Conservation (phyloP, 2,888 invertebrate species). For the Caenorhabditis sp. region DNA sequence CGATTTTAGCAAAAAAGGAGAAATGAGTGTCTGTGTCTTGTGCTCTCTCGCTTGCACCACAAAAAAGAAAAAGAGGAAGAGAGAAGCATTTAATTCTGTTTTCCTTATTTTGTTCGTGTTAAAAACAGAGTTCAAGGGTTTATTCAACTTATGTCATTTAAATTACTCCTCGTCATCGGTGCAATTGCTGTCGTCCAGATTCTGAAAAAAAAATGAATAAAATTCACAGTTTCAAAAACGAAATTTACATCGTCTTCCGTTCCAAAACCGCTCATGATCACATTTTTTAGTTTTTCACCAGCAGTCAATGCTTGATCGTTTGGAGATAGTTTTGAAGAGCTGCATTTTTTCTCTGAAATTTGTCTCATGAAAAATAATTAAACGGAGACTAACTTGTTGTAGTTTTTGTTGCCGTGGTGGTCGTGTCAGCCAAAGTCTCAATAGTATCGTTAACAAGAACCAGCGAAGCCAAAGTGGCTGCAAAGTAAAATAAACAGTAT, state of each 20-base stretch:
- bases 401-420: background rate
- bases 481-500: background rate
- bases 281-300: conserved; percentile 55
- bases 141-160: no score
- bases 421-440: no score
- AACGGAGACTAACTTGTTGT: background rate
- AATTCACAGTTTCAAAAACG: no score
- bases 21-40: background rate
- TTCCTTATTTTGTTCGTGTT: no score
- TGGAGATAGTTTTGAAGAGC: conserved; percentile 35
- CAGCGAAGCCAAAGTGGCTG: background rate
- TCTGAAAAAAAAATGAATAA: no score
- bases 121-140: no score
- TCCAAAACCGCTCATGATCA: conserved; percentile 46
- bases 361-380: conserved; percentile 12
- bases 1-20: background rate
- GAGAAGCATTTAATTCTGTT: no score
- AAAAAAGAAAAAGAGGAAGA: background rate
- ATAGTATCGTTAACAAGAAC: background rate
- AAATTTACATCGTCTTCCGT: conserved; percentile 15
- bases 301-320: conserved; percentile 53
- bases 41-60: background rate
- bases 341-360: conserved; percentile 30
- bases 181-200: conserved; percentile 49
- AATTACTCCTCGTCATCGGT: conserved; percentile 26